phyloP scores from a whole-genome alignment of 2,797 vertebrate species.

The Smutsia gigantea region DNA sequence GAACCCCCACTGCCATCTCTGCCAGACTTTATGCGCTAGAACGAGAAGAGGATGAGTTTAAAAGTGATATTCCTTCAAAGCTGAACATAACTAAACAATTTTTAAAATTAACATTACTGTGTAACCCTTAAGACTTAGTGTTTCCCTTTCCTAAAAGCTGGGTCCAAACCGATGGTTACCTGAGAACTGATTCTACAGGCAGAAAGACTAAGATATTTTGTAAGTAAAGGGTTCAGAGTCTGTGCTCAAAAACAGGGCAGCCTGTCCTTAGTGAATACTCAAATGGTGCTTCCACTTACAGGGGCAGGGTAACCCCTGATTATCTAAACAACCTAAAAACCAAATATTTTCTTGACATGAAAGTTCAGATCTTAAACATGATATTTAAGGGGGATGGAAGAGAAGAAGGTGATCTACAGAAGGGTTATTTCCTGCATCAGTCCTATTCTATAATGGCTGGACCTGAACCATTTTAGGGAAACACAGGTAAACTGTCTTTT shows the following conservation, averaged over 20 bases:
- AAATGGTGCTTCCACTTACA: not conserved
- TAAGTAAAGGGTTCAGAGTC: not conserved
- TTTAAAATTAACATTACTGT: not conserved
- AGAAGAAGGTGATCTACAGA: not conserved
- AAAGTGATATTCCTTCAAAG: constrained; percentile 9
- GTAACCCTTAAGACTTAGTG: not conserved
- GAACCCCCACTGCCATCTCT: constrained; percentile 92
- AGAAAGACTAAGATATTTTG: not conserved
- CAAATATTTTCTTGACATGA: constrained; percentile 77
- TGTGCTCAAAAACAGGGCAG: constrained; percentile 32
- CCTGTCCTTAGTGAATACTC: constrained; percentile 70
- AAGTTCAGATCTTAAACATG: constrained; percentile 51
- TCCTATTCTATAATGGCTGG: not conserved
- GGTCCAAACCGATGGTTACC: not conserved
- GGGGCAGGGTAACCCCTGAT: constrained; percentile 66
- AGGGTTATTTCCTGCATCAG: not conserved
- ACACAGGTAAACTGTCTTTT: constrained; percentile 64
- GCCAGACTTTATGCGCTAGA: constrained; percentile 92
- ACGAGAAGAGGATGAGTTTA: constrained; percentile 55
- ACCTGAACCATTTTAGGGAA: not conserved
- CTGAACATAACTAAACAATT: not conserved
- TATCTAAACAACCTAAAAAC: constrained; percentile 72
- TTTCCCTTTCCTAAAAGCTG: not conserved
- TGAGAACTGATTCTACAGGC: not conserved
- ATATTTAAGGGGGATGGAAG: not conserved